Percentiles rank a stretch among this genome's conserved stretches.
Evolutionary conservation across 2,113 vertebrate genomes (phyloP).

Genomic region (Strigops habroptila): DNA sequence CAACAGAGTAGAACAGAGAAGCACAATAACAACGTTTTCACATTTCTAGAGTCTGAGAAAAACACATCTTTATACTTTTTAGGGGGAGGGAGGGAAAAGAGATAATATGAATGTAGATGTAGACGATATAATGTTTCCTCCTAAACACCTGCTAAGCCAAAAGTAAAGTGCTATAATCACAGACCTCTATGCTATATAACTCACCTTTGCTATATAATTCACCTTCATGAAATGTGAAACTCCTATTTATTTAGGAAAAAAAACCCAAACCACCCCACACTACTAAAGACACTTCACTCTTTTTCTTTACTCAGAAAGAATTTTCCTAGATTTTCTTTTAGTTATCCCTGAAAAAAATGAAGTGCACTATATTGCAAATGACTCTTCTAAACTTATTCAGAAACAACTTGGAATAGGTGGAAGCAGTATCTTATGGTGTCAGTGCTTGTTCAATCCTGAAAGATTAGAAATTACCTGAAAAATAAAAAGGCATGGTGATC

Average conservation of each 20-base stretch:
- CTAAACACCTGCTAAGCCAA: not conserved
- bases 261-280: not conserved
- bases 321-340: not conserved
- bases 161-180: not conserved
- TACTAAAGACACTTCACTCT: not conserved
- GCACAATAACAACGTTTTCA: not conserved
- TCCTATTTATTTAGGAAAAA: not conserved
- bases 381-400: not conserved
- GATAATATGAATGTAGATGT: not conserved
- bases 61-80: not conserved
- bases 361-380: not conserved
- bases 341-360: not conserved
- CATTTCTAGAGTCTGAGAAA: conserved; percentile 1
- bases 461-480: not conserved
- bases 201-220: not conserved
- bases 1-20: conserved; percentile 33
- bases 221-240: not conserved
- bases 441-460: not conserved
- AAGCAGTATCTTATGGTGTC: not conserved
- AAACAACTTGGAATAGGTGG: not conserved
- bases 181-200: not conserved
- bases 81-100: not conserved
- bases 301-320: not conserved
- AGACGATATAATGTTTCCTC: not conserved
- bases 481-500: not conserved